Percentiles rank a stretch among this genome's conserved stretches.
Conservation (phyloP, 2,888 invertebrate species). For the Pterobdella sp. region DNA sequence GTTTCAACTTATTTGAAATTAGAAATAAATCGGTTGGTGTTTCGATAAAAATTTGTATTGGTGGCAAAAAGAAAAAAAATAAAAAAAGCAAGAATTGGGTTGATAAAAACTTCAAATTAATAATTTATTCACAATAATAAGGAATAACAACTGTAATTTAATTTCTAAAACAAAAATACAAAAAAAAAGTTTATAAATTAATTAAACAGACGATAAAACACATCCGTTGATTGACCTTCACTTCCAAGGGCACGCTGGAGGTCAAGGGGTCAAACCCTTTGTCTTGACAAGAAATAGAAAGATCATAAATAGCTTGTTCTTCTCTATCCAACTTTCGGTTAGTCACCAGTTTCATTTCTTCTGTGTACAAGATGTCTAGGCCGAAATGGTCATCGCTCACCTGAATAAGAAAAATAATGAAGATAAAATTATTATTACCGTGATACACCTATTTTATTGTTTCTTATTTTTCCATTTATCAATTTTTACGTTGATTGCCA, state of each 20-base stretch:
- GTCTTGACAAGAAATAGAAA: constrained; percentile 56
- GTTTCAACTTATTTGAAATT: too few species aligned
- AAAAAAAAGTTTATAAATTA: not conserved
- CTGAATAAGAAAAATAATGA: too few species aligned
- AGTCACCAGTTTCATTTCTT: constrained; percentile 44
- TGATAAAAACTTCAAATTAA: too few species aligned
- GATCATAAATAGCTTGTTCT: constrained; percentile 39
- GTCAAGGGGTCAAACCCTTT: constrained; percentile 77
- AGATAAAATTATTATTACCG: too few species aligned
- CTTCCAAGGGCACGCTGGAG: constrained; percentile 40
- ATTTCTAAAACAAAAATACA: not conserved
- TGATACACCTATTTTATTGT: too few species aligned
- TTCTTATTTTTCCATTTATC: too few species aligned
- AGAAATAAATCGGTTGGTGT: too few species aligned
- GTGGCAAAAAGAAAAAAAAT: too few species aligned
- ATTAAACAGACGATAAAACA: not conserved
- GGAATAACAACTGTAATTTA: not conserved
- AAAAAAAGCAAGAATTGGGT: too few species aligned
- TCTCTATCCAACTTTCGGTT: constrained; percentile 53
- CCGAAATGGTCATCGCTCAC: constrained; percentile 37
- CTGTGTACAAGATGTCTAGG: constrained; percentile 41
- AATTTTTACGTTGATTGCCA: too few species aligned
- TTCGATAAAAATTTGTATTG: too few species aligned
- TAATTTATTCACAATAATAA: not conserved
- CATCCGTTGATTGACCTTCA: constrained; percentile 32